Conservation (phyloP, 2,797 vertebrate species). For the Eospalax fontanierii region DNA sequence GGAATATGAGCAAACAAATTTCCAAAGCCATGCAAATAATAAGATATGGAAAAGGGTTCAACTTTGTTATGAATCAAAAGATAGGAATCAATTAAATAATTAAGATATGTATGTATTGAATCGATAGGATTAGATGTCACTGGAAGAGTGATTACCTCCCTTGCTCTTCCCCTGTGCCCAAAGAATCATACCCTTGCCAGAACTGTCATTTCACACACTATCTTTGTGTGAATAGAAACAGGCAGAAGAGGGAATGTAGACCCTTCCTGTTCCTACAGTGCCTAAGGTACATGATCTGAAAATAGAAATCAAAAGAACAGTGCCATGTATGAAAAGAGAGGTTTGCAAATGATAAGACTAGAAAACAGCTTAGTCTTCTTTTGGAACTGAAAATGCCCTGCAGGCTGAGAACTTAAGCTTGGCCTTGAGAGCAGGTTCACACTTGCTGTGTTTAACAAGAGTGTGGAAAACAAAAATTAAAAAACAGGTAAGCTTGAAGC, state of each 20-base stretch:
- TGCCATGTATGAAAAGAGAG: not conserved
- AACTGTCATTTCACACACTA: not conserved
- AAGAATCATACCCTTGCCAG: constrained; percentile 1
- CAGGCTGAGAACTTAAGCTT: constrained; percentile 24
- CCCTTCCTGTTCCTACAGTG: not conserved
- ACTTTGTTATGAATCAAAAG: constrained; percentile 15
- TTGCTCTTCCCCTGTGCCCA: not conserved
- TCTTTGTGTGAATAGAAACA: not conserved
- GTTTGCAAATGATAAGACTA: constrained; percentile 18
- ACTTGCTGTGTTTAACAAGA: not conserved
- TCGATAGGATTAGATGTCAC: not conserved
- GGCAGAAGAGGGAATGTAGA: not conserved
- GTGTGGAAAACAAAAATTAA: not conserved
- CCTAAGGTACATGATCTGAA: not conserved
- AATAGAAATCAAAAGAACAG: constrained; percentile 21
- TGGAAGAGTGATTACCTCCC: not conserved
- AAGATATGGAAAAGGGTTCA: not conserved
- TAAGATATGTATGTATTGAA: constrained; percentile 1
- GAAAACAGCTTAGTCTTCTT: not conserved
- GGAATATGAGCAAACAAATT: constrained; percentile 25
- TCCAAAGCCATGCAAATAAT: not conserved
- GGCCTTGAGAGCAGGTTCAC: not conserved
- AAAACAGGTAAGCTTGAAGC: not conserved
- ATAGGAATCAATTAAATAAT: constrained; percentile 17
- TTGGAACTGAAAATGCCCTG: not conserved